These are phyloP conservation scores for Syngnathus acus DNA, from an alignment of 2,797 vertebrate species.

Conservation along the genomic window DNA sequence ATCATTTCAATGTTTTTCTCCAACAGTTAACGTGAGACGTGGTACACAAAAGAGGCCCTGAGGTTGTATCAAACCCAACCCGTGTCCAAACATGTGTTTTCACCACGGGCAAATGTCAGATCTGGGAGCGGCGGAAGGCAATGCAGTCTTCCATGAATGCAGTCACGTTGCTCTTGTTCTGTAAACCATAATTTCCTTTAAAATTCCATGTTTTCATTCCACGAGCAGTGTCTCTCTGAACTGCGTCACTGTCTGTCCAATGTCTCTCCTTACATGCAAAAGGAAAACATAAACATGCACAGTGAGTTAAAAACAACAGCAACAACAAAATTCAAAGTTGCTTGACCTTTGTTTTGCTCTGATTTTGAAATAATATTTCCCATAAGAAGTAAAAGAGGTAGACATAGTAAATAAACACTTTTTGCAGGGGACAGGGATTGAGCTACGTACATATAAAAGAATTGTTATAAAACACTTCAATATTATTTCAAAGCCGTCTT, in stretches of 20 bases:
- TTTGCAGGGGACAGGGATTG: too few species aligned
- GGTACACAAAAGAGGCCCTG: conserved; percentile 7
- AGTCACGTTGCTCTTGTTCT: conserved; percentile 38
- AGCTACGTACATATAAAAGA: too few species aligned
- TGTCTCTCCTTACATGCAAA: conserved; percentile 24
- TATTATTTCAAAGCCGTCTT: too few species aligned
- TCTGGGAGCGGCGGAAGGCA: neutral
- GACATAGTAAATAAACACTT: neutral
- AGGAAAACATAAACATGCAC: conserved; percentile 9
- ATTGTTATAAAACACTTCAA: too few species aligned
- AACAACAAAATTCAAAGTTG: neutral
- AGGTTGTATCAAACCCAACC: neutral
- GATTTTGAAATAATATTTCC: neutral
- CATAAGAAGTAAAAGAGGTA: neutral
- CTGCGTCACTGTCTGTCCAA: conserved; percentile 40
- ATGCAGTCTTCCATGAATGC: conserved; percentile 11
- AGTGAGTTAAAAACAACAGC: neutral
- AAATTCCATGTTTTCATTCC: conserved; percentile 42
- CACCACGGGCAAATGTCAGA: neutral
- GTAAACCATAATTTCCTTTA: conserved; percentile 26
- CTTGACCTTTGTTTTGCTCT: neutral
- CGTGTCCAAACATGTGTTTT: neutral
- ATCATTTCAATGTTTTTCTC: conserved; percentile 8
- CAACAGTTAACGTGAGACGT: neutral
- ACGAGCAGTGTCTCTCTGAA: conserved; percentile 24